Evolutionary conservation across 2,797 vertebrate species (phyloP).

Genomic region (Hoplostethus mediterraneus): DNA sequence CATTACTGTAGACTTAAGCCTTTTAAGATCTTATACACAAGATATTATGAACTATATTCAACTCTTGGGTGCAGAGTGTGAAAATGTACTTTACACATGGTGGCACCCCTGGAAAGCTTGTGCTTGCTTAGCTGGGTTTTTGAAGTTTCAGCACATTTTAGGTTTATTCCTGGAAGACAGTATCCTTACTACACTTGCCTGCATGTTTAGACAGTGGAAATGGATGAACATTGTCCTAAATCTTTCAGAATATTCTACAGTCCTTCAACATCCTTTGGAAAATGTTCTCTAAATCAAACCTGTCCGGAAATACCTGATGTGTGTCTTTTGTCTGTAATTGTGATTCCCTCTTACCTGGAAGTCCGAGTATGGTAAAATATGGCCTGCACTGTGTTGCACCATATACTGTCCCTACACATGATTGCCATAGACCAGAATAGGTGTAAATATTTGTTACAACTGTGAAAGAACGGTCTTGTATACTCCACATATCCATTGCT

Average conservation of each 20-base stretch:
- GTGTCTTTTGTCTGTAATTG: slow-evolving; percentile 40
- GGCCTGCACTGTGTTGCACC: slow-evolving; percentile 89
- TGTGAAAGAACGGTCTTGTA: slow-evolving; percentile 87
- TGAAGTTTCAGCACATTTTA: slow-evolving; percentile 75
- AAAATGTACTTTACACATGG: slow-evolving; percentile 81
- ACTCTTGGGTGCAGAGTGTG: slow-evolving; percentile 73
- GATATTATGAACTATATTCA: slow-evolving; percentile 63
- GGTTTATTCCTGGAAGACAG: slow-evolving; percentile 72
- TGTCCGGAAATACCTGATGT: slow-evolving; percentile 48
- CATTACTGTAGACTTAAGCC: slow-evolving; percentile 72
- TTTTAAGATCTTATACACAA: slow-evolving; percentile 72
- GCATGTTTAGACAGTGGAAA: slow-evolving; percentile 58
- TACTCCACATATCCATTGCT: slow-evolving; percentile 88
- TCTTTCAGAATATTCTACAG: slow-evolving; percentile 69
- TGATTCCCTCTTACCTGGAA: slow-evolving; percentile 86
- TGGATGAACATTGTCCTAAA: slow-evolving; percentile 62
- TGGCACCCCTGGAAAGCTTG: slow-evolving; percentile 72
- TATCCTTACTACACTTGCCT: slow-evolving; percentile 76
- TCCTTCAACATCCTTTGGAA: slow-evolving; percentile 56
- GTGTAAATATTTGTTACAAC: slow-evolving; percentile 86
- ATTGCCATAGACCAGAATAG: slow-evolving; percentile 89
- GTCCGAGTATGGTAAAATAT: slow-evolving; percentile 89
- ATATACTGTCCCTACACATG: slow-evolving; percentile 86
- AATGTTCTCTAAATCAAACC: slow-evolving; percentile 64
- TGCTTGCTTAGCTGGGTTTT: slow-evolving; percentile 77